Percentiles rank a stretch among this genome's conserved stretches.
phyloP scores from a whole-genome alignment of 2,888 invertebrate species.

The Eupithecia dodoneata region DNA sequence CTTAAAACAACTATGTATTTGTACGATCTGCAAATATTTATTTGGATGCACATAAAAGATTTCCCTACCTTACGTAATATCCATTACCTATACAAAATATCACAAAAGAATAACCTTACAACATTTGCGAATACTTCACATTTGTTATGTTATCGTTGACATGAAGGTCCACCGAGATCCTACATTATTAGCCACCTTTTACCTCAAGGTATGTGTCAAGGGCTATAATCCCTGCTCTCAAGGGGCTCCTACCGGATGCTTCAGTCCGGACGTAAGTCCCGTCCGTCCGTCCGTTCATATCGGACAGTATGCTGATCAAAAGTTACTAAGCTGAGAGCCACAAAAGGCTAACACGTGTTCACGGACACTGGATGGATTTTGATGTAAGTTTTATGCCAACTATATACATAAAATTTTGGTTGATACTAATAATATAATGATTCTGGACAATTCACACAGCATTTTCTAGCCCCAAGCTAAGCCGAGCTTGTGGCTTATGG shows the following conservation, averaged over 20 bases:
- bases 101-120: not conserved
- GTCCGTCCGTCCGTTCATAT: conserved; percentile 7
- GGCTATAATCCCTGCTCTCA: conserved; percentile 8
- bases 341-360: not conserved
- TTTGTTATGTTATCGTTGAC: not conserved
- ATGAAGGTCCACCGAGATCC: not conserved
- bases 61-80: too few species aligned
- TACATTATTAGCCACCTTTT: conserved; percentile 3
- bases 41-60: too few species aligned
- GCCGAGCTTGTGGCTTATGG: too few species aligned
- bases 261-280: conserved; percentile 7
- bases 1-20: too few species aligned
- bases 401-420: not conserved
- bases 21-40: too few species aligned
- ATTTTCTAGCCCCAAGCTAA: too few species aligned
- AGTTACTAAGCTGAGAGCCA: conserved; percentile 5
- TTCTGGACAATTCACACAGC: too few species aligned
- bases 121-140: not conserved
- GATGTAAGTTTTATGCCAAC: not conserved
- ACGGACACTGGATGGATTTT: not conserved
- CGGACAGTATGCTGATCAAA: conserved; percentile 11
- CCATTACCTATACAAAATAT: not conserved
- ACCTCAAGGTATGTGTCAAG: conserved; percentile 2
- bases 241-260: conserved; percentile 4
- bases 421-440: too few species aligned